These are phyloP conservation scores for Chinchilla lanigera DNA, from an alignment of 2,113 vertebrate genomes.

Conservation along the genomic window DNA sequence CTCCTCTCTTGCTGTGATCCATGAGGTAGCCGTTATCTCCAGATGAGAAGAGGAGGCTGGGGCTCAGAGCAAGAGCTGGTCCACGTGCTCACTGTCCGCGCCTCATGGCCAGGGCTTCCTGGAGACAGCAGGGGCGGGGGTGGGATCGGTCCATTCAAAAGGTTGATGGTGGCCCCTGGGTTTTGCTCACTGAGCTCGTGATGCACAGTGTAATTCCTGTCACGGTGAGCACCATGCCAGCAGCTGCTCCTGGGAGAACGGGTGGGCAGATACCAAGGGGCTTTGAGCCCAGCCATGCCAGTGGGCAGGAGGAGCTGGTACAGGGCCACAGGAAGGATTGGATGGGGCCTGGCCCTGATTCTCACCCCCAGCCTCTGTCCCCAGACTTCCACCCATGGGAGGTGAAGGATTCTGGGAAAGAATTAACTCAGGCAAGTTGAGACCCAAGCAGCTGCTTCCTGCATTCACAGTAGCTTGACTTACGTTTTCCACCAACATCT, in stretches of 20 bases:
- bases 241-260: slow-evolving; percentile 88
- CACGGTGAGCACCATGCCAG: slow-evolving; percentile 92
- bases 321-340: neutral
- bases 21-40: slow-evolving; percentile 56
- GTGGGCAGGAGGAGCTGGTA: neutral
- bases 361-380: neutral
- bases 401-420: neutral
- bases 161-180: neutral
- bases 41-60: neutral
- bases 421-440: neutral
- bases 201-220: slow-evolving; percentile 91
- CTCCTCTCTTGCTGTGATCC: neutral
- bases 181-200: slow-evolving; percentile 86
- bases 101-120: neutral
- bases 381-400: neutral
- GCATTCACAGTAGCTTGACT: slow-evolving; percentile 72
- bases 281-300: neutral
- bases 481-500: slow-evolving; percentile 94
- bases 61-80: neutral
- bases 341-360: neutral
- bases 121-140: slow-evolving; percentile 17
- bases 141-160: slow-evolving; percentile 3
- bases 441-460: neutral
- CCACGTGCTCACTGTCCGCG: neutral
- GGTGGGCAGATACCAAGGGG: neutral